These are phyloP conservation scores for Antedon mediterranea DNA, from an alignment of 53 echinoderm and acorn worm genomes.

Conservation along the genomic window DNA sequence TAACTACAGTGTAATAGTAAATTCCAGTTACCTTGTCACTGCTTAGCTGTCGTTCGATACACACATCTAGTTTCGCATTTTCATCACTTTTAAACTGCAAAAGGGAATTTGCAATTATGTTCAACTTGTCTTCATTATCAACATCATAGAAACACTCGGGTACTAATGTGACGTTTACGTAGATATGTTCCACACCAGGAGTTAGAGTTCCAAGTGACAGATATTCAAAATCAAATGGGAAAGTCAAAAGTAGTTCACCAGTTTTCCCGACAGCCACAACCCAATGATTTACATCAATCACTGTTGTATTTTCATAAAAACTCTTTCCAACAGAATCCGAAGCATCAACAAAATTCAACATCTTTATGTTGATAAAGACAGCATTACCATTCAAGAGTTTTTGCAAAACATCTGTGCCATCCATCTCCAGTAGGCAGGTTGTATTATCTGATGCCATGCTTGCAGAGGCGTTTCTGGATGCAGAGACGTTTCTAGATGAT, in stretches of 20 bases:
- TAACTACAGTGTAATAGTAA: too few species aligned
- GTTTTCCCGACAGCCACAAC: constrained; percentile 61
- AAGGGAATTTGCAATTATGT: constrained; percentile 17
- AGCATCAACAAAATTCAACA: not conserved
- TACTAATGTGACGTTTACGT: constrained; percentile 15
- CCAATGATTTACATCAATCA: constrained; percentile 54
- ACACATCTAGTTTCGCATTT: constrained; percentile 28
- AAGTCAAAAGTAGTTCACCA: constrained; percentile 46
- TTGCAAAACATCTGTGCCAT: not conserved
- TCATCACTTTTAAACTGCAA: not conserved
- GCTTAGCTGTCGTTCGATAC: constrained; percentile 68
- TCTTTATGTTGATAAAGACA: not conserved
- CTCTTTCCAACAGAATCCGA: not conserved
- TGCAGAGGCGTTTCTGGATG: not conserved
- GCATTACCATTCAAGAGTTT: not conserved
- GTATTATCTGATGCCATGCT: not conserved
- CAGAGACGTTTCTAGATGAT: too few species aligned
- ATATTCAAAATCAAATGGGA: constrained; percentile 76
- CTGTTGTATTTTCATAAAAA: constrained; percentile 24
- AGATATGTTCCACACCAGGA: constrained; percentile 31
- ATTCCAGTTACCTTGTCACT: constrained; percentile 23
- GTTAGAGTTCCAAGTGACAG: constrained; percentile 56
- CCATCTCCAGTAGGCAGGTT: not conserved
- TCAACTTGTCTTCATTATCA: constrained; percentile 27
- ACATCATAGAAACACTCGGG: constrained; percentile 22